phyloP scores from a whole-genome alignment of 2,888 invertebrate species.

The Beris morrisii region DNA sequence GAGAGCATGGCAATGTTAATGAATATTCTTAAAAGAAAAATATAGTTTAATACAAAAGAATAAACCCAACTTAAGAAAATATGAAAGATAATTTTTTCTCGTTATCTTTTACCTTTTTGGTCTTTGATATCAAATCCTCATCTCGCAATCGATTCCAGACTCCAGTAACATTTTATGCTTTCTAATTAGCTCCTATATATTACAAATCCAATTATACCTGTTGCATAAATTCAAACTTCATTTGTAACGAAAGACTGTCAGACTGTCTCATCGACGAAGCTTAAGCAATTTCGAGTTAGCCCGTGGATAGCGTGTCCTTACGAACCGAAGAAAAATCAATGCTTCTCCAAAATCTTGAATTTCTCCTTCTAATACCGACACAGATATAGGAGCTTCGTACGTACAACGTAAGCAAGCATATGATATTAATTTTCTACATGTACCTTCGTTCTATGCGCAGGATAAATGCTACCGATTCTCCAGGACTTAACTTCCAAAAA shows the following conservation, averaged over 20 bases:
- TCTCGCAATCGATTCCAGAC: too few relatives aligned
- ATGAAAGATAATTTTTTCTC: too few relatives aligned
- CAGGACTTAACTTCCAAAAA: too few relatives aligned
- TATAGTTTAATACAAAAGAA: too few relatives aligned
- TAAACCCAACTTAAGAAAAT: too few relatives aligned
- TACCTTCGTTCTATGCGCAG: background rate
- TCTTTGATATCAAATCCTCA: too few relatives aligned
- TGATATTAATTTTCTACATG: background rate
- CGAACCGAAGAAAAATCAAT: slow-evolving; percentile 16
- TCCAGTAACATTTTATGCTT: too few relatives aligned
- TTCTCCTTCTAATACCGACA: background rate
- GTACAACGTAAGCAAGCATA: background rate
- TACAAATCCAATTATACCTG: slow-evolving; percentile 16
- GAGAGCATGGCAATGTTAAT: too few relatives aligned
- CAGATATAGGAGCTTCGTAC: background rate
- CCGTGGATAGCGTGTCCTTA: background rate
- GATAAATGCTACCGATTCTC: background rate
- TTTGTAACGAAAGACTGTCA: slow-evolving; percentile 7
- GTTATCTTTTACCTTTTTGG: too few relatives aligned
- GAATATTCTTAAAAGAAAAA: too few relatives aligned
- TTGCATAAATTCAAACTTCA: slow-evolving; percentile 23
- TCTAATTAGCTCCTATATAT: too few relatives aligned
- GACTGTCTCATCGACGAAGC: slow-evolving; percentile 12
- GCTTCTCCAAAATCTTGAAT: background rate
- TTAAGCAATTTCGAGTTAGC: slow-evolving; percentile 18